Conservation (phyloP, 2,113 vertebrate species). For the Zosterops pallidus region DNA sequence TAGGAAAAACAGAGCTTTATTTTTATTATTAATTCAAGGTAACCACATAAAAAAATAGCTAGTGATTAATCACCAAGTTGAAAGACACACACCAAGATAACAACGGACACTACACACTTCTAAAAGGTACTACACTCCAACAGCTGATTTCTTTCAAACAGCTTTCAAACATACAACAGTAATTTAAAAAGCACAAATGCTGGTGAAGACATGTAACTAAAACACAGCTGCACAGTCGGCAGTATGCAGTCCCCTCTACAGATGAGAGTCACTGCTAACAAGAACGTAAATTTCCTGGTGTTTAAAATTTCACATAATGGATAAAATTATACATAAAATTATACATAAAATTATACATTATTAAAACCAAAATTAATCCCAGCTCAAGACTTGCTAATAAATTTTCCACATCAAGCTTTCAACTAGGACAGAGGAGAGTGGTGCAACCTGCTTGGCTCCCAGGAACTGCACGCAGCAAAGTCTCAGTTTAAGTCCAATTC, state of each 20-base stretch:
- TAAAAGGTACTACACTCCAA: accelerated
- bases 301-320: neutral
- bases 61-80: accelerated
- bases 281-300: accelerated
- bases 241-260: neutral
- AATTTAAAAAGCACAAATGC: accelerated
- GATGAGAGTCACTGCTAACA: accelerated
- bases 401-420: accelerated
- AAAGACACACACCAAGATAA: neutral
- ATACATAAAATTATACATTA: neutral
- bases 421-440: accelerated
- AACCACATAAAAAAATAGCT: accelerated
- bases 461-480: accelerated
- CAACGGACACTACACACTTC: too few species aligned
- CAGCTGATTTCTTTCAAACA: accelerated
- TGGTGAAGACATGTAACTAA: neutral
- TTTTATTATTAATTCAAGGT: accelerated
- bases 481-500: neutral
- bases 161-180: neutral
- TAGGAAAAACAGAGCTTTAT: neutral
- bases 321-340: neutral
- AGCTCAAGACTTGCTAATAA: accelerated
- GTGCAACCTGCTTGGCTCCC: accelerated
- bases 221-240: accelerated
- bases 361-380: neutral